Evolutionary conservation across 2,113 vertebrate genomes (phyloP).

Genomic region (Myiozetetes cayanensis): DNA sequence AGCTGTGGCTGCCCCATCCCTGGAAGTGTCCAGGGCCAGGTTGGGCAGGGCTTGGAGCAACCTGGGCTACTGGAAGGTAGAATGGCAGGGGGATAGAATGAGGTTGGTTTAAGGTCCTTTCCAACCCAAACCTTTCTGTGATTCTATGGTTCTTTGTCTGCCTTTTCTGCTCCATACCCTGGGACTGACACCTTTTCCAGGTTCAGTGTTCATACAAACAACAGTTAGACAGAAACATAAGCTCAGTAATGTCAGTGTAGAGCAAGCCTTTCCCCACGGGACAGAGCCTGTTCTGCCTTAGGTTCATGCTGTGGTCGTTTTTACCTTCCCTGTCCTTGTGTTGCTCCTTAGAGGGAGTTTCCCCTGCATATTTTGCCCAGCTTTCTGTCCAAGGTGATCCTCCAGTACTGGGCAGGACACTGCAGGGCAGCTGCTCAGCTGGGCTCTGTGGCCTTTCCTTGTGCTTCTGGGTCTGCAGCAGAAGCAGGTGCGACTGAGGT

Average conservation of each 20-base stretch:
- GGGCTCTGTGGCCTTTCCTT: neutral
- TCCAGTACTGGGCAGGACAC: neutral
- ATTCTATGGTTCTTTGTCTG: neutral
- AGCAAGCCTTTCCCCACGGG: neutral
- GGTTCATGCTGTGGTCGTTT: neutral
- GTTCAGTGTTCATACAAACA: neutral
- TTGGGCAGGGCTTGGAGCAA: accelerated
- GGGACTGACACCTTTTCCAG: neutral
- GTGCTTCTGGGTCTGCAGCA: neutral
- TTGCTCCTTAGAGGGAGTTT: neutral
- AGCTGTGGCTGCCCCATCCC: neutral
- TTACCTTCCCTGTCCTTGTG: neutral
- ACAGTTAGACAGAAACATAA: neutral
- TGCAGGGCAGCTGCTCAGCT: neutral
- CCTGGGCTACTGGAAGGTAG: accelerated
- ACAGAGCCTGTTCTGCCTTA: neutral
- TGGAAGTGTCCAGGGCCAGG: neutral
- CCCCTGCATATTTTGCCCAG: neutral
- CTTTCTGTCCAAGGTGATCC: neutral
- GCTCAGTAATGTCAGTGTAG: neutral
- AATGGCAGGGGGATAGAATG: neutral
- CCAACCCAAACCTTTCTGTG: neutral
- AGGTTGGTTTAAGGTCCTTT: neutral
- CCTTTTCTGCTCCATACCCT: neutral
- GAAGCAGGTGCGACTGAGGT: neutral